These are phyloP conservation scores for Spodoptera litura DNA, from an alignment of 1,140 invertebrate species.

Conservation along the genomic window DNA sequence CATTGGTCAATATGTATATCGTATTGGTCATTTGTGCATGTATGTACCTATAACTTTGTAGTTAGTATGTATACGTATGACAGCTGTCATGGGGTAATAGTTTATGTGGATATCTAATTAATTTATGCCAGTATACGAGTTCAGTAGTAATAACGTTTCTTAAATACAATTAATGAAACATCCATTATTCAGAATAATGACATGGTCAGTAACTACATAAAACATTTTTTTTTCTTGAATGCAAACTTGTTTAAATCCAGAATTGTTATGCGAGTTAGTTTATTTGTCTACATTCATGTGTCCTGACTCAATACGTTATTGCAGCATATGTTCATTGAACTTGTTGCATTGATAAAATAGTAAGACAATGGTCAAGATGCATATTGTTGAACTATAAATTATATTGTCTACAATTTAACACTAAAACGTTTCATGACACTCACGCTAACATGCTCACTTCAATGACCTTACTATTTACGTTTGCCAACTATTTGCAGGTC, in stretches of 20 bases:
- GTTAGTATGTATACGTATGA: too few relatives aligned
- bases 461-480: conserved; percentile 18
- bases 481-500: conserved; percentile 12
- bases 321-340: neutral
- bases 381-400: neutral
- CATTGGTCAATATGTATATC: too few relatives aligned
- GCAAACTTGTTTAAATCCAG: neutral
- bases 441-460: conserved; percentile 4
- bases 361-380: neutral
- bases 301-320: neutral
- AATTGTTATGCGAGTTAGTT: neutral
- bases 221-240: too few relatives aligned
- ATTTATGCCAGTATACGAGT: too few relatives aligned
- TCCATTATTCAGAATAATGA: too few relatives aligned
- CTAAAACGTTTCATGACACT: neutral
- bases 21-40: too few relatives aligned
- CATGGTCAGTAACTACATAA: too few relatives aligned
- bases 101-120: too few relatives aligned
- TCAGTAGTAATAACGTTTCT: too few relatives aligned
- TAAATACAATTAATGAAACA: too few relatives aligned
- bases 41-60: too few relatives aligned
- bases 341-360: neutral
- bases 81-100: too few relatives aligned
- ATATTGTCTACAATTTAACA: neutral
- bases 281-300: conserved; percentile 9